A percentile compares a stretch with the other conserved stretches of the same genome.
Evolutionary conservation across 1,140 invertebrate genomes (phyloP).

Genomic region (Danaus melanippus): DNA sequence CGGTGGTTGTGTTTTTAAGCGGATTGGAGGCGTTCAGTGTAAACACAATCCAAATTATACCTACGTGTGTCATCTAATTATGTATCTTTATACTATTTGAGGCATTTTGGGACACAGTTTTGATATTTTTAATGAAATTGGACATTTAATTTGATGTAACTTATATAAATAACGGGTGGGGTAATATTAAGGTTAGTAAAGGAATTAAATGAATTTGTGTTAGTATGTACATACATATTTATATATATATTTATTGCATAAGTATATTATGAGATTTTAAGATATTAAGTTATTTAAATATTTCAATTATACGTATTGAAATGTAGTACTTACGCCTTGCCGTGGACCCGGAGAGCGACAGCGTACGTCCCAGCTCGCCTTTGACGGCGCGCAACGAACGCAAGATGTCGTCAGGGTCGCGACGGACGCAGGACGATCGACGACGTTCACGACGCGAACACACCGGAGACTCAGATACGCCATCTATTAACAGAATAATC

Average conservation of each 20-base stretch:
- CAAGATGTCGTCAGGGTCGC: slow-evolving; percentile 87
- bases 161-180: too few species aligned
- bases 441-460: slow-evolving; percentile 75
- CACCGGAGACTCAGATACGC: slow-evolving; percentile 27
- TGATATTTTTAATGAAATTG: too few species aligned
- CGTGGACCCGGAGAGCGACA: slow-evolving; percentile 79
- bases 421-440: slow-evolving; percentile 82
- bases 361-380: slow-evolving; percentile 83
- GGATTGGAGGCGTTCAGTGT: slow-evolving; percentile 13
- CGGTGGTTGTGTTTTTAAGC: slow-evolving; percentile 23
- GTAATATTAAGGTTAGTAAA: too few species aligned
- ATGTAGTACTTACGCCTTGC: slow-evolving; percentile 55
- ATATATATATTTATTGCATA: too few species aligned
- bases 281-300: too few species aligned
- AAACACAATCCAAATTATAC: slow-evolving; percentile 7
- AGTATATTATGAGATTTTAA: too few species aligned
- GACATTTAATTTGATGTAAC: too few species aligned
- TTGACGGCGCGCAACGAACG: slow-evolving; percentile 84
- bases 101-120: too few species aligned
- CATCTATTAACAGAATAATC: slow-evolving; percentile 19
- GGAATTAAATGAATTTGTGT: too few species aligned
- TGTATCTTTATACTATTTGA: too few species aligned
- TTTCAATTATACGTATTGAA: slow-evolving; percentile 1
- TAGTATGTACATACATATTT: too few species aligned
- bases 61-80: too few species aligned